A percentile compares a stretch with the other conserved stretches of the same genome.
These are phyloP conservation scores for Achatina immaculata DNA, from an alignment of 1,140 invertebrate genomes.

Conservation along the genomic window DNA sequence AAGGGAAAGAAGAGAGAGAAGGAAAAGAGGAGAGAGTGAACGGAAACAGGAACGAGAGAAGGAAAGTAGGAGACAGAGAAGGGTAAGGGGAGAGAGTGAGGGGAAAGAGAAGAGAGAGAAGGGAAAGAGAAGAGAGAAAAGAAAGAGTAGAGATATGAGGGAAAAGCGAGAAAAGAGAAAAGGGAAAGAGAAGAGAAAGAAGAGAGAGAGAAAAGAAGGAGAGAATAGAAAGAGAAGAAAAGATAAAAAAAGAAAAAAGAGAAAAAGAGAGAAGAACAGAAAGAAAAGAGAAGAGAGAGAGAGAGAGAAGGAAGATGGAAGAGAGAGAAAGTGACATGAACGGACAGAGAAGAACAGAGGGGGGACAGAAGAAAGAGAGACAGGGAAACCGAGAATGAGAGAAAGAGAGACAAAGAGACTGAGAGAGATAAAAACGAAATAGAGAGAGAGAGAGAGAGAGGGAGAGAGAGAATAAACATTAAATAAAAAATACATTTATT, in stretches of 20 bases:
- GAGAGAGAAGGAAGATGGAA: background rate
- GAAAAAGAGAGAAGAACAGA: background rate
- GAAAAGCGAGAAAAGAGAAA: background rate
- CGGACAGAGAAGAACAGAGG: background rate
- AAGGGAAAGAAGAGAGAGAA: background rate
- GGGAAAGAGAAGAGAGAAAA: background rate
- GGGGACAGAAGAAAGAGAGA: background rate
- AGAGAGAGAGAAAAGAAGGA: background rate
- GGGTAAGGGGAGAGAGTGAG: background rate
- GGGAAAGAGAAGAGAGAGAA: background rate
- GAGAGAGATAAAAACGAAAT: constrained; percentile 10
- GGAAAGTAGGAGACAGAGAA: background rate
- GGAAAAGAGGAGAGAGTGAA: constrained; percentile 1
- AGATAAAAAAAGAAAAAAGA: background rate
- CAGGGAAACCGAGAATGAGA: background rate
- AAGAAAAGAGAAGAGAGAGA: constrained; percentile 6
- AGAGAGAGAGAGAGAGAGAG: no score
- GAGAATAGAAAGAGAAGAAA: background rate
- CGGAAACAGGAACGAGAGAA: background rate
- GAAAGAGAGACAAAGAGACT: background rate
- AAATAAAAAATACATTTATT: no score
- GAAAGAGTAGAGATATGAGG: background rate
- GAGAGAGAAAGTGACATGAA: background rate
- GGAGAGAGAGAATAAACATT: no score
- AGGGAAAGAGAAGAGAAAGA: background rate